Conservation (phyloP, 2,797 vertebrate species). For the Squalus acanthias region DNA sequence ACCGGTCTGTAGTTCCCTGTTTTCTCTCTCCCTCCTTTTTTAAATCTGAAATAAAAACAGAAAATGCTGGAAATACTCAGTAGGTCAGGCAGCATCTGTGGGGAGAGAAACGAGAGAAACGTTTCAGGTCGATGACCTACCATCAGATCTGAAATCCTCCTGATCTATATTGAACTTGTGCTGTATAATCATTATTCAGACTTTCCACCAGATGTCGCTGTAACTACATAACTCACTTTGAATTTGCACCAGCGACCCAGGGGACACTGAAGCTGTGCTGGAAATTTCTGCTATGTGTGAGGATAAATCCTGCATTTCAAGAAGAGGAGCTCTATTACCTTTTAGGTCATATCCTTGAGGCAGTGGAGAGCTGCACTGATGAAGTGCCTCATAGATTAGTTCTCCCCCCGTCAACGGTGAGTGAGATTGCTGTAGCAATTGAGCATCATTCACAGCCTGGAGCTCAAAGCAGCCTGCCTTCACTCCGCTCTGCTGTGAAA, state of each 20-base stretch:
- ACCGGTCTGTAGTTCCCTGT: no score
- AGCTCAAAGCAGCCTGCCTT: not conserved
- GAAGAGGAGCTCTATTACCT: not conserved
- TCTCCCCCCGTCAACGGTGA: not conserved
- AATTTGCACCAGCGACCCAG: not conserved
- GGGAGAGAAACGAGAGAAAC: no score
- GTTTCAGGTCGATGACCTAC: no score
- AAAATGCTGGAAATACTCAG: no score
- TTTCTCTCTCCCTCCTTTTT: no score
- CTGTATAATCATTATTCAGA: not conserved
- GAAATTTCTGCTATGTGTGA: not conserved
- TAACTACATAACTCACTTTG: not conserved
- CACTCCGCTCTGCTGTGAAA: not conserved
- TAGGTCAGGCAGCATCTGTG: no score
- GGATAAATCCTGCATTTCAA: not conserved
- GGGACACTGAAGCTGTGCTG: not conserved
- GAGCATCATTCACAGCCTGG: not conserved
- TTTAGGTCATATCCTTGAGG: not conserved
- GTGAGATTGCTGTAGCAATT: not conserved
- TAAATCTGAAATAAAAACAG: no score
- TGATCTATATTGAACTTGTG: not conserved
- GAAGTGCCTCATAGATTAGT: not conserved
- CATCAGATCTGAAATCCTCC: no score
- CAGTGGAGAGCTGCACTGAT: not conserved
- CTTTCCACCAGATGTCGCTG: slow-evolving; percentile 14